Evolutionary conservation across 2,888 invertebrate species (phyloP).

Genomic region (Microctonus brassicae): DNA sequence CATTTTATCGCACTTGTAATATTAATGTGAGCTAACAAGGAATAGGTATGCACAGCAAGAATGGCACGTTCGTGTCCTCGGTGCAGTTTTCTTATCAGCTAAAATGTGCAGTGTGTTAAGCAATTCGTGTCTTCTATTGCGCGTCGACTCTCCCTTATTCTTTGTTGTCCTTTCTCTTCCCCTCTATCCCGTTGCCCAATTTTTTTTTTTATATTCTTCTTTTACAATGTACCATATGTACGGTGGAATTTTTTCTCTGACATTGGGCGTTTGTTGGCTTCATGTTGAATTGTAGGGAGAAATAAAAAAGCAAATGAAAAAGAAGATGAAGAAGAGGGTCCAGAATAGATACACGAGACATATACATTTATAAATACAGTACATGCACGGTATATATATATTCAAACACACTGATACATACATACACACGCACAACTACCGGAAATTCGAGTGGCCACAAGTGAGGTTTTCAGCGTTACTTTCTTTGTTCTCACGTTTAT

Average conservation of each 20-base stretch:
- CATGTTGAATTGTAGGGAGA: background rate
- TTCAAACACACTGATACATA: no score
- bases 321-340: background rate
- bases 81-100: slow-evolving; percentile 41
- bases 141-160: background rate
- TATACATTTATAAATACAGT: no score
- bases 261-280: background rate
- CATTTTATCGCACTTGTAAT: slow-evolving; percentile 35
- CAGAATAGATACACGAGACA: slow-evolving; percentile 20
- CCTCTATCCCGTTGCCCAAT: background rate
- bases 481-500: slow-evolving; percentile 24
- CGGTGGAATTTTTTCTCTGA: background rate
- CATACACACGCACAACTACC: slow-evolving; percentile 2
- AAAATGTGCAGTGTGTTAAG: slow-evolving; percentile 37
- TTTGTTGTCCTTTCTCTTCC: slow-evolving; percentile 16
- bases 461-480: slow-evolving; percentile 26
- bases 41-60: slow-evolving; percentile 39
- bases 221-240: background rate
- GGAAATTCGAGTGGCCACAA: slow-evolving; percentile 29
- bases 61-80: slow-evolving; percentile 40
- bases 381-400: no score
- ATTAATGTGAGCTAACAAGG: slow-evolving; percentile 38
- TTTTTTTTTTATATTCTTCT: background rate
- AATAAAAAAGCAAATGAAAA: background rate
- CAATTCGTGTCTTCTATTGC: slow-evolving; percentile 37